Conservation (phyloP, 2,888 invertebrate genomes). For the Heliothis peltigera region DNA sequence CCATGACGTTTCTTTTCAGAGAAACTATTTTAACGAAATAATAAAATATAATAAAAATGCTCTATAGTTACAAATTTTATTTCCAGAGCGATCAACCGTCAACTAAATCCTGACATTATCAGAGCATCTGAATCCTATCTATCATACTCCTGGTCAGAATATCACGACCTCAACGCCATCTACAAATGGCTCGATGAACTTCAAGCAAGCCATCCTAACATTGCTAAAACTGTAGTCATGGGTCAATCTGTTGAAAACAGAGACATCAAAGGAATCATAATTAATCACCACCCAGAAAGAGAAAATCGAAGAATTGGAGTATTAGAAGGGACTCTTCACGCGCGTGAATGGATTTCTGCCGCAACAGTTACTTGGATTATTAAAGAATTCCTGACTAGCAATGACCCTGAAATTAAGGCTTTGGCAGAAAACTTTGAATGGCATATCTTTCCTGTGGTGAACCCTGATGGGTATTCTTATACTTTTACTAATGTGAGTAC, state of each 20-base stretch:
- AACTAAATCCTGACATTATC: conserved; percentile 70
- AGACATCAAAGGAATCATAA: conserved; percentile 88
- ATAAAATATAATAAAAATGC: neutral
- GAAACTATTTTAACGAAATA: too few relatives aligned
- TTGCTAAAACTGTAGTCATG: conserved; percentile 86
- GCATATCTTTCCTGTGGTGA: conserved; percentile 93
- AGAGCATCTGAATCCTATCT: conserved; percentile 71
- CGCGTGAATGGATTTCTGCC: conserved; percentile 93
- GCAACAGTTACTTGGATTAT: conserved; percentile 92
- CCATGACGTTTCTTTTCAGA: too few relatives aligned
- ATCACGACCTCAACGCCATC: conserved; percentile 90
- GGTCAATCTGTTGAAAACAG: conserved; percentile 91
- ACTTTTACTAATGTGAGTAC: conserved; percentile 91
- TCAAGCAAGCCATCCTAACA: conserved; percentile 81
- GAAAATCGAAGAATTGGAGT: conserved; percentile 84
- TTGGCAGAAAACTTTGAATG: conserved; percentile 93
- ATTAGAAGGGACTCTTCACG: conserved; percentile 91
- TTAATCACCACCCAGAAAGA: conserved; percentile 80
- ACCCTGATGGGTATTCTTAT: conserved; percentile 94
- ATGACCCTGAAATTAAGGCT: conserved; percentile 85
- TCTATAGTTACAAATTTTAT: neutral
- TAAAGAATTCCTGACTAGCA: conserved; percentile 91
- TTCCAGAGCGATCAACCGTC: conserved; percentile 87
- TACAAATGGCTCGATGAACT: conserved; percentile 90
- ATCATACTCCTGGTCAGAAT: conserved; percentile 88